phyloP scores from a whole-genome alignment of 2,797 vertebrate species.

The Glyptemys insculpta region DNA sequence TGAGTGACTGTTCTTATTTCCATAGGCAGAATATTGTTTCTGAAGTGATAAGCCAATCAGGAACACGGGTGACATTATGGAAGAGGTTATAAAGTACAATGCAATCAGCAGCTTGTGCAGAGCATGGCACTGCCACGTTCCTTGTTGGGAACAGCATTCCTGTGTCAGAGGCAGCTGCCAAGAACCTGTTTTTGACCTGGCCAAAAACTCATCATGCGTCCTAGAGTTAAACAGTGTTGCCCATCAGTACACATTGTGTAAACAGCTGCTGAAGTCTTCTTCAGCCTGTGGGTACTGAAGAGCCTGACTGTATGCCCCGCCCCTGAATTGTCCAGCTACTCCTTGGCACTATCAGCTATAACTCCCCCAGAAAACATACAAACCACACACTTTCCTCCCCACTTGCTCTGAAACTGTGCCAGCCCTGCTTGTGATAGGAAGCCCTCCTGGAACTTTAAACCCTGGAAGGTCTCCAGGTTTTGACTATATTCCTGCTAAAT shows the following conservation, averaged over 20 bases:
- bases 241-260: neutral
- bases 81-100: neutral
- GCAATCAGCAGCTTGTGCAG: neutral
- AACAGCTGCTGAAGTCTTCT: constrained; percentile 13
- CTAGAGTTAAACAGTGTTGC: fast-evolving
- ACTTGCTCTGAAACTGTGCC: neutral
- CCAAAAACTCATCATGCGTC: neutral
- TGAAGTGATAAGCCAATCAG: fast-evolving
- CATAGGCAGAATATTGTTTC: neutral
- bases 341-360: neutral
- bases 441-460: constrained; percentile 49
- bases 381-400: neutral
- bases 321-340: neutral
- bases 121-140: neutral
- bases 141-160: fast-evolving
- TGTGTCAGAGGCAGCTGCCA: constrained; percentile 26
- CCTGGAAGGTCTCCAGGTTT: constrained; percentile 63
- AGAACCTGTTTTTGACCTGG: constrained; percentile 28
- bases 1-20: neutral
- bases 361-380: constrained; percentile 25
- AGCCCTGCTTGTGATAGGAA: constrained; percentile 51
- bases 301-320: neutral
- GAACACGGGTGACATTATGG: neutral
- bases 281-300: neutral
- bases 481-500: neutral